Percentiles rank a stretch among this genome's conserved stretches.
Conservation (phyloP, 2,888 invertebrate genomes). For the Agonum fuliginosum region DNA sequence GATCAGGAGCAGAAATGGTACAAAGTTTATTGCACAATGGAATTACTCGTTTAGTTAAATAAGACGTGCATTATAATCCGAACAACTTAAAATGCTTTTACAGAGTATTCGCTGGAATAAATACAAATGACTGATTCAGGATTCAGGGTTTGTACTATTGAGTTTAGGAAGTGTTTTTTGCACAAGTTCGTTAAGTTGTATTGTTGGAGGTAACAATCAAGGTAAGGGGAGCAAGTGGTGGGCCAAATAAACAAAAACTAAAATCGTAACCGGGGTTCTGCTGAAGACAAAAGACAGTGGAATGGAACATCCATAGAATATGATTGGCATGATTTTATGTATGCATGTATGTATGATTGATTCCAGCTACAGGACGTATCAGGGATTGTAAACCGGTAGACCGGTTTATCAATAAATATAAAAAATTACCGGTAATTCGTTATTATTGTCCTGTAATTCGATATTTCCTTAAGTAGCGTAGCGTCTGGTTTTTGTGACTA, state of each 20-base stretch:
- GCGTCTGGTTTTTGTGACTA: too few species aligned
- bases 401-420: too few species aligned
- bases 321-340: too few species aligned
- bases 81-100: neutral
- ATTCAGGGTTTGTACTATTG: too few species aligned
- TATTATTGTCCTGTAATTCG: too few species aligned
- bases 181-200: neutral
- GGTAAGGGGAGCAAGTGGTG: neutral
- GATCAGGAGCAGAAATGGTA: slow-evolving; percentile 27
- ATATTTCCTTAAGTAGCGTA: too few species aligned
- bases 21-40: slow-evolving; percentile 27
- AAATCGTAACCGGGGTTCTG: neutral
- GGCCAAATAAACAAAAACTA: neutral
- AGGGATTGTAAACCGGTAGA: too few species aligned
- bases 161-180: too few species aligned
- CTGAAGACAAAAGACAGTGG: neutral
- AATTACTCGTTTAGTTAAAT: slow-evolving; percentile 25
- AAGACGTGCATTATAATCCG: neutral
- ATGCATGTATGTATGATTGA: too few species aligned
- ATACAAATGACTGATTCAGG: neutral
- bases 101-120: neutral
- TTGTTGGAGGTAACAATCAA: neutral
- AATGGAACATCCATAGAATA: too few species aligned
- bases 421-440: too few species aligned
- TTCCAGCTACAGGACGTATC: too few species aligned